Conservation (phyloP, 2,888 invertebrate genomes). For the Orgyia antiqua region DNA sequence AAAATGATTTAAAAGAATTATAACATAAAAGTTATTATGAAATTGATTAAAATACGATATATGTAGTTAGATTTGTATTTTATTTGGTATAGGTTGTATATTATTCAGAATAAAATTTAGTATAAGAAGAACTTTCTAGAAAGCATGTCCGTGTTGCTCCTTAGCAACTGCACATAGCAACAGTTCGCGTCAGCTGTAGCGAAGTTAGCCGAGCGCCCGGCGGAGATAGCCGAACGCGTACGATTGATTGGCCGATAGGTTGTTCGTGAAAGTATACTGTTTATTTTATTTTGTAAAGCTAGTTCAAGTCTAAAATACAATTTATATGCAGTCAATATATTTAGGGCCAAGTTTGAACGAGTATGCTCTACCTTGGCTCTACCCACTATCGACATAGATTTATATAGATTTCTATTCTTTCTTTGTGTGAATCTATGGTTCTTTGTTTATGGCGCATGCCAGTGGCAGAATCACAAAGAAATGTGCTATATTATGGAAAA, state of each 20-base stretch:
- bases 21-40: no score
- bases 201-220: conserved; percentile 32
- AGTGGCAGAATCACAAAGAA: neutral
- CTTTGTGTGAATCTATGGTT: neutral
- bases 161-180: conserved; percentile 64
- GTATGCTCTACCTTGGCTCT: no score
- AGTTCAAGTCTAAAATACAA: neutral
- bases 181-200: conserved; percentile 68
- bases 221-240: conserved; percentile 38
- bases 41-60: no score
- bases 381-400: conserved; percentile 1
- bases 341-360: neutral
- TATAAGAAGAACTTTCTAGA: no score
- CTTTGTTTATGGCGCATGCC: conserved; percentile 1
- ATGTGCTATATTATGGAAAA: no score
- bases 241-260: conserved; percentile 59
- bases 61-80: no score
- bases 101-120: no score
- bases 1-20: neutral
- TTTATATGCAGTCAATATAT: neutral
- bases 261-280: conserved; percentile 39
- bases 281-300: conserved; percentile 15
- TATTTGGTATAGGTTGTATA: no score
- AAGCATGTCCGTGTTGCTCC: conserved; percentile 42
- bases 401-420: neutral